Base-by-base conservation (phyloP, 2,888 invertebrate genomes). In the Erannis defoliaria region DNA sequence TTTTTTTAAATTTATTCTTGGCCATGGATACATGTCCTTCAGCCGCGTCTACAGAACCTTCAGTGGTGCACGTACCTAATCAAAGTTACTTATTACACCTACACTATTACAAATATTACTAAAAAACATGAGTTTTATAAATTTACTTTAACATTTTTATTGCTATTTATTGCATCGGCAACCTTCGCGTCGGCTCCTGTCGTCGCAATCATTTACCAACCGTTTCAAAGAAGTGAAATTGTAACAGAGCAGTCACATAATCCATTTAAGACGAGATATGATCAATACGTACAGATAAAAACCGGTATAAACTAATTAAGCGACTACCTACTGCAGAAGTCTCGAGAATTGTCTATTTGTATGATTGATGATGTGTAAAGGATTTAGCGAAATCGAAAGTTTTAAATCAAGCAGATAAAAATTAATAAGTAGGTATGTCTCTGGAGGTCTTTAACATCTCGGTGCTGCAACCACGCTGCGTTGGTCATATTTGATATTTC, bases 231-330 rank as follows among this genome's bases (percentile, higher is more conserved):
- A 62, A 62, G 62, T 62, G 62, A 62, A 62, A 56, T 51, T 61
- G 50, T 61, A 55, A 55, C 61, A 55, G 50, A 61, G 55, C 62
- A 62, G 56, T 62, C 56, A 48, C 56, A 62, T 63, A 59, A 63
- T 59, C 59, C 59, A 59, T 59, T 62, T 54, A 57, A 58, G 46
- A 29, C 35, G 40, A 57, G 62, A 62, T 62, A 62, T 23, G 56
- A 62, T 62, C 62, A 37, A 59, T 63, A 49, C 26, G 43, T 12
- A 12, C n/a, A 4, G 55, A 59, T 64, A 59, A 55, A 51, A 51
- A 64, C 64, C 59, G 59, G 64, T 59, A 60, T 53, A 12, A 48
- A 45, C 50, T 59, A 63, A 63, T 63, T 63, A 63, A 63, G 43
- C 55, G 51, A 16, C 38, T 38, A 16, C 51, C 33, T 38, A 16